phyloP scores from a whole-genome alignment of 2,113 vertebrate species.

The Sylvietta virens region DNA sequence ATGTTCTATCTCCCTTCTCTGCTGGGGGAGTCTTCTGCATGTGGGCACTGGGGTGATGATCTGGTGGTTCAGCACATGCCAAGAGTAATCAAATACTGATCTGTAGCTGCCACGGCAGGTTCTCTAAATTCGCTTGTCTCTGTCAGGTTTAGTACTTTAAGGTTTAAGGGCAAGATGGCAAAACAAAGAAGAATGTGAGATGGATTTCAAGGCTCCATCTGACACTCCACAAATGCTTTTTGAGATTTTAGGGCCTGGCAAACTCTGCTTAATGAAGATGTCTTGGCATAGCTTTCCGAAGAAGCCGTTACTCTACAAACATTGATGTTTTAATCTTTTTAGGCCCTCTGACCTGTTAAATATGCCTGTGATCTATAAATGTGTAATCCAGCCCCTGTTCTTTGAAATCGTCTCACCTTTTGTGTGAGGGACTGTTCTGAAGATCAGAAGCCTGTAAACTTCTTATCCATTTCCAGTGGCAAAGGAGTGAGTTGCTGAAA shows the following conservation, averaged over 20 bases:
- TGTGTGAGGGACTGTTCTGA: not conserved
- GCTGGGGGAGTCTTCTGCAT: not conserved
- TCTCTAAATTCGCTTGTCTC: not conserved
- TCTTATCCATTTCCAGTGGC: not conserved
- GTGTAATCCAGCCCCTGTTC: not conserved
- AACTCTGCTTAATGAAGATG: not conserved
- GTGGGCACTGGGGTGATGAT: not conserved
- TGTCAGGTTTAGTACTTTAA: not conserved
- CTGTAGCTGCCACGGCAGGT: not conserved
- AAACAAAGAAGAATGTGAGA: not conserved
- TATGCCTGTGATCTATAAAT: slow-evolving; percentile 14
- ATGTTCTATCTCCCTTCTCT: not conserved
- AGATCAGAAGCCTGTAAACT: slow-evolving; percentile 28
- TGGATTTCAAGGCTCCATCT: slow-evolving; percentile 10
- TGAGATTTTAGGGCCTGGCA: slow-evolving; percentile 28
- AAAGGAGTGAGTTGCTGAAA: not conserved
- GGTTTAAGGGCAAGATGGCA: not conserved
- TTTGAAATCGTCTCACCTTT: slow-evolving; percentile 29
- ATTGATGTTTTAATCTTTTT: slow-evolving; percentile 26
- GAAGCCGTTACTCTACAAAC: slow-evolving; percentile 1
- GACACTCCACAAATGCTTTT: not conserved
- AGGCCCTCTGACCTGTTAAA: slow-evolving; percentile 44
- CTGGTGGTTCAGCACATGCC: not conserved
- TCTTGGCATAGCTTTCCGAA: slow-evolving; percentile 5
- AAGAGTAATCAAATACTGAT: not conserved